phyloP scores from a whole-genome alignment of 2,113 vertebrate genomes.

The Sturnira hondurensis region DNA sequence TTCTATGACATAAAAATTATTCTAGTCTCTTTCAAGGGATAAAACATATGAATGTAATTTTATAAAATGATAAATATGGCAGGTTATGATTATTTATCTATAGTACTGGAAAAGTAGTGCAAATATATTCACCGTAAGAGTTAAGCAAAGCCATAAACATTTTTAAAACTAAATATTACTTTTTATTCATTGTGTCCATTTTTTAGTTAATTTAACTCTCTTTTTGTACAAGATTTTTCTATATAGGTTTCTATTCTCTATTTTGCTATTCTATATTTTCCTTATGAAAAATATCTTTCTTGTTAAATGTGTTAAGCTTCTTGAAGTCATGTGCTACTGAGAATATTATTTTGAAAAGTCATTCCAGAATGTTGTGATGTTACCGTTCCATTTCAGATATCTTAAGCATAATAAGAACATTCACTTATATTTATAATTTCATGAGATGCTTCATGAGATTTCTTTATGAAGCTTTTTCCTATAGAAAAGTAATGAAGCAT shows the following conservation, averaged over 20 bases:
- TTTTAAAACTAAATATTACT: not conserved
- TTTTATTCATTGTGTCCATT: not conserved
- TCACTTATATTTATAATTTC: constrained; percentile 23
- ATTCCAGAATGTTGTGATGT: not conserved
- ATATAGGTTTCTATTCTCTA: not conserved
- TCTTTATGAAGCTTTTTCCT: not conserved
- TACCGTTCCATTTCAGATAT: constrained; percentile 7
- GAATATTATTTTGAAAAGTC: constrained; percentile 36
- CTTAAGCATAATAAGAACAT: not conserved
- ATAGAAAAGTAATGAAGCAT: constrained; percentile 31
- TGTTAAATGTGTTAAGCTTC: not conserved
- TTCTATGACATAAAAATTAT: constrained; percentile 16
- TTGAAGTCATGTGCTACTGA: constrained; percentile 9
- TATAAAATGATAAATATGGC: not conserved
- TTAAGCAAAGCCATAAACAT: constrained; percentile 25
- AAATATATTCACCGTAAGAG: not conserved
- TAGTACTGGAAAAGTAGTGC: not conserved
- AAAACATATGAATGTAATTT: not conserved
- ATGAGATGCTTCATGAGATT: constrained; percentile 38
- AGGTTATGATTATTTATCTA: not conserved
- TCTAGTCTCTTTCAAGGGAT: not conserved
- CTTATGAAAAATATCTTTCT: not conserved
- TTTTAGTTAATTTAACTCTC: not conserved
- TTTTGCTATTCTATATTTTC: not conserved
- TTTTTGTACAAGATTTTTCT: not conserved